A percentile compares a stretch with the other conserved stretches of the same genome.
Conservation (phyloP, 2,888 invertebrate genomes). For the Platycheirus albimanus region DNA sequence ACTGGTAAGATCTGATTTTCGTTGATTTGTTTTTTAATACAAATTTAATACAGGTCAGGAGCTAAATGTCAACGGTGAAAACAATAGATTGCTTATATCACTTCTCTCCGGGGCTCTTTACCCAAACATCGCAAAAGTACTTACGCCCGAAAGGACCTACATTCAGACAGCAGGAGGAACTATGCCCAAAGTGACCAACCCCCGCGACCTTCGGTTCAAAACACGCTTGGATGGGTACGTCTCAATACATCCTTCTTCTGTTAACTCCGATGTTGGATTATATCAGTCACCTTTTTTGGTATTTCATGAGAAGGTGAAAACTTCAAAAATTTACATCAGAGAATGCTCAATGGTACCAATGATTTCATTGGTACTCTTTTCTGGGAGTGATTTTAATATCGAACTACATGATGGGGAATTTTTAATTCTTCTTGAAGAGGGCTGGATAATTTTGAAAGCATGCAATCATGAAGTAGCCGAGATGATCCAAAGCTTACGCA, state of each 20-base stretch:
- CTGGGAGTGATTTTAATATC: slow-evolving; percentile 89
- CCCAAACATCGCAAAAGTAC: slow-evolving; percentile 93
- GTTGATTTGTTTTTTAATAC: not conserved
- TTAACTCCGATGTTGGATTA: slow-evolving; percentile 86
- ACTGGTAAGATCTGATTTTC: slow-evolving; percentile 83
- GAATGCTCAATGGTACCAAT: slow-evolving; percentile 92
- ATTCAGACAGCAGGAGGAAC: slow-evolving; percentile 89
- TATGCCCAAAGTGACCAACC: slow-evolving; percentile 87
- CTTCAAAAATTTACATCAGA: slow-evolving; percentile 89
- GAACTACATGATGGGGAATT: slow-evolving; percentile 89
- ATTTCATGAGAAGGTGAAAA: slow-evolving; percentile 92
- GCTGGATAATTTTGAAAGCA: slow-evolving; percentile 92
- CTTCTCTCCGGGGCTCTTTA: slow-evolving; percentile 96
- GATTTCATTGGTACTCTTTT: slow-evolving; percentile 88
- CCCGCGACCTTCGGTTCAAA: slow-evolving; percentile 89
- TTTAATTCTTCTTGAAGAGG: slow-evolving; percentile 89
- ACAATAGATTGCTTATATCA: slow-evolving; percentile 89
- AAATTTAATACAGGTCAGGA: slow-evolving; percentile 79
- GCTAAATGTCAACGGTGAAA: slow-evolving; percentile 89
- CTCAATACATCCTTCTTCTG: slow-evolving; percentile 89
- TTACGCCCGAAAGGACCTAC: slow-evolving; percentile 91
- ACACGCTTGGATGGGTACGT: slow-evolving; percentile 90
- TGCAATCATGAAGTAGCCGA: slow-evolving; percentile 91
- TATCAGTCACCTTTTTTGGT: slow-evolving; percentile 90
- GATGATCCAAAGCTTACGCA: slow-evolving; percentile 90